Conservation (phyloP, 2,888 invertebrate species). For the Odontothrips loti region DNA sequence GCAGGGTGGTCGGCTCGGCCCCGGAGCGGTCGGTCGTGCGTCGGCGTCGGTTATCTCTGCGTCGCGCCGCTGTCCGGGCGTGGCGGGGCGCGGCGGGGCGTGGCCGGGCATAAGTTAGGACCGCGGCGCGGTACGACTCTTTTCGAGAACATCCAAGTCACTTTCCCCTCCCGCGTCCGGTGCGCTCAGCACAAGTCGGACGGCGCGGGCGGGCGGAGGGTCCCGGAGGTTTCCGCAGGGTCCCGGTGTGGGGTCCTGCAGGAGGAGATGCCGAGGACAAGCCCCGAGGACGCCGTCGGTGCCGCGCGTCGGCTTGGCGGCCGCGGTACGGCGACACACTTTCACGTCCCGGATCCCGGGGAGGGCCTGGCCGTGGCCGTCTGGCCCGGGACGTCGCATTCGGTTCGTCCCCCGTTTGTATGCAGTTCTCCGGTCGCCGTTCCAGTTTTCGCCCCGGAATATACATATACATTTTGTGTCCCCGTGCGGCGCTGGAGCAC, state of each 20-base stretch:
- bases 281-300: too few species aligned
- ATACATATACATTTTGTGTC: neutral
- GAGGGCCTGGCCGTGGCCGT: neutral
- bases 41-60: neutral
- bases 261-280: too few species aligned
- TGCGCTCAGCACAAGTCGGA: too few species aligned
- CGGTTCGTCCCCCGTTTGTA: neutral
- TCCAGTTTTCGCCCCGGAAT: too few species aligned
- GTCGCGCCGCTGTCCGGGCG: neutral
- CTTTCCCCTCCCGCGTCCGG: neutral
- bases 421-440: too few species aligned
- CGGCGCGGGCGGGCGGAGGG: too few species aligned
- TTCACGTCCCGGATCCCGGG: too few species aligned
- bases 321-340: too few species aligned
- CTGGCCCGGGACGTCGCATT: neutral
- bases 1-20: too few species aligned
- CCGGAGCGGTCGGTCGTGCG: neutral
- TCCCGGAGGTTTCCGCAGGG: too few species aligned
- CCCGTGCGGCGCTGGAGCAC: neutral
- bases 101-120: slow-evolving; percentile 11
- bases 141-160: neutral
- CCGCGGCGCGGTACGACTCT: neutral
- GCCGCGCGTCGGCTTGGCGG: too few species aligned
- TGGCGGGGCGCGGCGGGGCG: neutral
- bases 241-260: too few species aligned